These are phyloP conservation scores for Drosophila borborema DNA, from an alignment of 2,888 invertebrate species.

Conservation along the genomic window DNA sequence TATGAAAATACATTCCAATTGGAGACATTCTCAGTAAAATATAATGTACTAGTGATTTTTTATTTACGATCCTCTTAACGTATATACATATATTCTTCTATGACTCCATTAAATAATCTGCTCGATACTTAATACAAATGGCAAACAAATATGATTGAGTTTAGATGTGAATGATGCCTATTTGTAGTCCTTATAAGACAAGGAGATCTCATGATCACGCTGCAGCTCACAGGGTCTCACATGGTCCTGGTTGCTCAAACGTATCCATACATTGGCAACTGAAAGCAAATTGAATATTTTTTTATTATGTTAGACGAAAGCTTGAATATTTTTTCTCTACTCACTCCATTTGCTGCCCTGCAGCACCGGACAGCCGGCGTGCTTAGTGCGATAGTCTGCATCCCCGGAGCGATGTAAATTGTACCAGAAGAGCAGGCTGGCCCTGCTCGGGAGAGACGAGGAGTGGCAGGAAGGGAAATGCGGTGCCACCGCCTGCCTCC, in stretches of 20 bases:
- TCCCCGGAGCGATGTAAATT: slow-evolving; percentile 80
- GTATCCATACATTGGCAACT: slow-evolving; percentile 96
- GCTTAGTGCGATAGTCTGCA: slow-evolving; percentile 78
- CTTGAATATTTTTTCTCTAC: slow-evolving; percentile 8
- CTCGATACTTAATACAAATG: slow-evolving; percentile 42
- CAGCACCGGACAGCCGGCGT: slow-evolving; percentile 82
- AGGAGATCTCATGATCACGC: slow-evolving; percentile 73
- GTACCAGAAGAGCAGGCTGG: slow-evolving; percentile 84
- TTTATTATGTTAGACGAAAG: too few species aligned
- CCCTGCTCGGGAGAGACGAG: slow-evolving; percentile 94
- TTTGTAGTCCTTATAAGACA: slow-evolving; percentile 59
- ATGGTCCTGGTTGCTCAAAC: slow-evolving; percentile 93
- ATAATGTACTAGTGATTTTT: not conserved
- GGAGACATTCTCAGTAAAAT: not conserved
- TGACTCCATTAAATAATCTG: not conserved
- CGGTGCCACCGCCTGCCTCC: slow-evolving; percentile 98
- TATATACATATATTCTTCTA: too few species aligned
- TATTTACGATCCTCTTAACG: not conserved
- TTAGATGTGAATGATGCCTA: slow-evolving; percentile 33
- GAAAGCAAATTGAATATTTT: not conserved
- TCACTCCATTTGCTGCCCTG: slow-evolving; percentile 82
- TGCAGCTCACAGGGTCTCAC: slow-evolving; percentile 86
- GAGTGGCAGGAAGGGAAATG: slow-evolving; percentile 94
- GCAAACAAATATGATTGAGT: slow-evolving; percentile 17
- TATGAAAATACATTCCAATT: not conserved